Conservation (phyloP, 1,140 invertebrate species). For the Drosophila oshimai region DNA sequence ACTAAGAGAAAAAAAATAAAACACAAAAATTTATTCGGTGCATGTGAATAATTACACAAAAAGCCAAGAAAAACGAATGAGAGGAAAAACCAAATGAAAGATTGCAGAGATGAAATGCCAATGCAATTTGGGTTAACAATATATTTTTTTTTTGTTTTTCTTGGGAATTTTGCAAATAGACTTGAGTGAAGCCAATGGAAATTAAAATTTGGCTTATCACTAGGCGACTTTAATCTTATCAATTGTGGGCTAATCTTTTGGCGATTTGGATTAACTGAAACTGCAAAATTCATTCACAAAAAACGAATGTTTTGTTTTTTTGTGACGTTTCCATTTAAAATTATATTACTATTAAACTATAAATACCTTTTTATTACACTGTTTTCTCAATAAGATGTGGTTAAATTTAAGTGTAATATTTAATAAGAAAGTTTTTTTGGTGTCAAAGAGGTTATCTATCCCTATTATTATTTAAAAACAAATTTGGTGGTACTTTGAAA, state of each 20-base stretch:
- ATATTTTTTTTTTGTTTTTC: constrained; percentile 5
- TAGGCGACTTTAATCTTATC: constrained; percentile 2
- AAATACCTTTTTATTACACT: too few relatives aligned
- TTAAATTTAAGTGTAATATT: too few relatives aligned
- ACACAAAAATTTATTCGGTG: constrained; percentile 42
- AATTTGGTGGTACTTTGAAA: too few relatives aligned
- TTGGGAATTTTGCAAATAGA: constrained; percentile 4
- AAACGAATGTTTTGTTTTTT: background rate
- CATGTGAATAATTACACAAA: constrained; percentile 74
- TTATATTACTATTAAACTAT: too few relatives aligned
- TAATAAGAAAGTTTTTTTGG: background rate
- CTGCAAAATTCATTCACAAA: constrained; percentile 18
- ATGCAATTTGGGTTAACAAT: constrained; percentile 46
- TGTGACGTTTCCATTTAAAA: too few relatives aligned
- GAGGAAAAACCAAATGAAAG: constrained; percentile 30
- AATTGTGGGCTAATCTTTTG: background rate
- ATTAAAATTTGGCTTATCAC: background rate
- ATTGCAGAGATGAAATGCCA: constrained; percentile 41
- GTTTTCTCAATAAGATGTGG: too few relatives aligned
- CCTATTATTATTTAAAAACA: too few relatives aligned
- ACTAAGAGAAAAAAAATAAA: constrained; percentile 20
- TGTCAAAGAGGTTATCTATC: background rate
- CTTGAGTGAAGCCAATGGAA: background rate
- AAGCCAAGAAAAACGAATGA: constrained; percentile 41
- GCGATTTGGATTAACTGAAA: background rate